phyloP scores from a whole-genome alignment of 2,797 vertebrate species.

The Chromobotia macracanthus region DNA sequence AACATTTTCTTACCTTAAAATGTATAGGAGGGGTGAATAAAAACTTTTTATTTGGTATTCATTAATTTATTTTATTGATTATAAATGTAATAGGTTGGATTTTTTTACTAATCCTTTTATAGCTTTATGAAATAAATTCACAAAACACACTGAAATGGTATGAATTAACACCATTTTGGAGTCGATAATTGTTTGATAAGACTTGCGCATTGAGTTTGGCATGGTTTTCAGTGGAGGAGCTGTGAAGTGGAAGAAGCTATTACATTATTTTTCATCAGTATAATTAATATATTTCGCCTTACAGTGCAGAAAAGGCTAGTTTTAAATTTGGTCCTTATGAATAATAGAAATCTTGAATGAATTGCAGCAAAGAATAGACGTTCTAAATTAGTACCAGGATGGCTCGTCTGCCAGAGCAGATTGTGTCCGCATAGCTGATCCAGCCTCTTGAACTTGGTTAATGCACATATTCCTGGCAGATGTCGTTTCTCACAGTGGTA shows the following conservation, averaged over 20 bases:
- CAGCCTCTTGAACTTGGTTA: not conserved
- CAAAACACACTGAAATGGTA: too few relatives aligned
- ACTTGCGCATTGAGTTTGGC: constrained; percentile 1
- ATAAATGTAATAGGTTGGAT: too few relatives aligned
- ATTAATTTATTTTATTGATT: too few relatives aligned
- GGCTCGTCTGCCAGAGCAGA: constrained; percentile 1
- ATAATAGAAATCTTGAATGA: constrained; percentile 43
- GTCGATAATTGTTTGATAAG: constrained; percentile 4
- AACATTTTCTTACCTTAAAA: too few relatives aligned
- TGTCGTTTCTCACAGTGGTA: constrained; percentile 19
- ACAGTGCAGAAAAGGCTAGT: not conserved
- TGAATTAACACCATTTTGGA: too few relatives aligned
- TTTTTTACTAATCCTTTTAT: too few relatives aligned
- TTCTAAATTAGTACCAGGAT: constrained; percentile 29
- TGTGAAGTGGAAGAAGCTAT: constrained; percentile 10
- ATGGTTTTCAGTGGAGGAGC: not conserved
- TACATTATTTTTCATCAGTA: constrained; percentile 11
- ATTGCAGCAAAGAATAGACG: constrained; percentile 36
- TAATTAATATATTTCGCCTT: constrained; percentile 31
- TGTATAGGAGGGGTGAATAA: too few relatives aligned
- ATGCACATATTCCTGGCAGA: constrained; percentile 1
- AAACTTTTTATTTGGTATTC: too few relatives aligned
- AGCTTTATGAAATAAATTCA: too few relatives aligned
- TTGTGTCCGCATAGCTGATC: not conserved
- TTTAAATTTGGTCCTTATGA: constrained; percentile 26